phyloP scores from a whole-genome alignment of 2,888 invertebrate species.

The Spilarctia lutea region DNA sequence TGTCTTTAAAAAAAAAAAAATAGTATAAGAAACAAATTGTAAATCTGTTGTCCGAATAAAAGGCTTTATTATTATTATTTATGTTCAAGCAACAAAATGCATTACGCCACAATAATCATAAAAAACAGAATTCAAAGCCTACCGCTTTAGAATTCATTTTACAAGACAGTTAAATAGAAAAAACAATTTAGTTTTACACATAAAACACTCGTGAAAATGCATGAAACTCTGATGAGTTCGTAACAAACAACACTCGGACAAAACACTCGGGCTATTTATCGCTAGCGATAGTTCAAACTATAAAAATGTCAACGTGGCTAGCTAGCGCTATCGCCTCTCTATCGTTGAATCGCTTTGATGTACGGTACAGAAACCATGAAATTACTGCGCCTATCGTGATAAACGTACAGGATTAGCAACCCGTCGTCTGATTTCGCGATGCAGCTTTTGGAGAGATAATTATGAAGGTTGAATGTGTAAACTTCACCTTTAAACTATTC shows the following conservation, averaged over 20 bases:
- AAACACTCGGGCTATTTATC: constrained; percentile 69
- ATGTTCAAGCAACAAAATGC: not conserved
- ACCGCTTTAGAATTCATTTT: constrained; percentile 10
- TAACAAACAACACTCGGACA: constrained; percentile 50
- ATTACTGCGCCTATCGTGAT: constrained; percentile 47
- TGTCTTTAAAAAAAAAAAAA: too few species aligned
- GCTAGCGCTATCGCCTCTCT: constrained; percentile 63
- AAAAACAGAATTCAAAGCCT: not conserved
- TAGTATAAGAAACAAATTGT: too few species aligned
- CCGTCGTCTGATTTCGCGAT: constrained; percentile 23
- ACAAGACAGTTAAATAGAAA: constrained; percentile 20
- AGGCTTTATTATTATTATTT: too few species aligned
- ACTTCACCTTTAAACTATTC: not conserved
- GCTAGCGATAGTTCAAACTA: constrained; percentile 70
- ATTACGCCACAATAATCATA: not conserved
- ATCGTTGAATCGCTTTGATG: constrained; percentile 60
- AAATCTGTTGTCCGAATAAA: too few species aligned
- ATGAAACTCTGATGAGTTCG: constrained; percentile 55
- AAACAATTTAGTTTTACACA: constrained; percentile 43
- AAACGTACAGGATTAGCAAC: constrained; percentile 38
- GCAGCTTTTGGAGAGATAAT: constrained; percentile 6
- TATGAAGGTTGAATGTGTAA: not conserved
- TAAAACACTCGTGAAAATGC: constrained; percentile 56
- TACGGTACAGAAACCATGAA: constrained; percentile 54
- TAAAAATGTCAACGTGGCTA: constrained; percentile 79